Conservation (phyloP, 2,113 vertebrate species). For the Otus sunia region DNA sequence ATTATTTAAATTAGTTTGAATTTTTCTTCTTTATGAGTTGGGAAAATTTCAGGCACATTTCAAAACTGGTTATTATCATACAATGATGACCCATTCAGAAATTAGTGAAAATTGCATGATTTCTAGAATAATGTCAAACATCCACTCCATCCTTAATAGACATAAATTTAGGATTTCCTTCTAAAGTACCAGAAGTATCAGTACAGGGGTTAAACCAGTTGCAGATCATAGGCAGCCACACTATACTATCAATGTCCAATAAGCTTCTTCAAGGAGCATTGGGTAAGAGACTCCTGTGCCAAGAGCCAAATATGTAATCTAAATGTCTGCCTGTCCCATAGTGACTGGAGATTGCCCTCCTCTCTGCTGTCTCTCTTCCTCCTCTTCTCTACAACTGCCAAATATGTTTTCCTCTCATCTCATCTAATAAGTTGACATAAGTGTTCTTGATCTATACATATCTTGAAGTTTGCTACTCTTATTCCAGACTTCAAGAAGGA, state of each 20-base stretch:
- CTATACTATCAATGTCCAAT: neutral
- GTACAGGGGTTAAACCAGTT: rapidly evolving
- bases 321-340: neutral
- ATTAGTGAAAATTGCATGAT: neutral
- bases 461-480: neutral
- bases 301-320: neutral
- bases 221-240: neutral
- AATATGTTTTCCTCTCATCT: neutral
- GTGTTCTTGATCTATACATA: neutral
- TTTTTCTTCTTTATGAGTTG: neutral
- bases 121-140: neutral
- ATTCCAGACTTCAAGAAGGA: neutral
- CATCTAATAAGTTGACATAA: neutral
- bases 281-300: neutral
- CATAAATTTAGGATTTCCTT: neutral
- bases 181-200: neutral
- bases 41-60: neutral
- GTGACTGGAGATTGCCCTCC: neutral
- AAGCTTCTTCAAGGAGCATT: neutral
- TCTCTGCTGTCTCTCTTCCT: neutral
- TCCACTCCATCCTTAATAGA: neutral
- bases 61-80: neutral
- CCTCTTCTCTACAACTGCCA: neutral
- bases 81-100: neutral
- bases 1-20: neutral